Evolutionary conservation across 2,797 vertebrate genomes (phyloP), one percentile per base, ranked within the genome.

Genomic region (Hippocampus kuda): DNA sequence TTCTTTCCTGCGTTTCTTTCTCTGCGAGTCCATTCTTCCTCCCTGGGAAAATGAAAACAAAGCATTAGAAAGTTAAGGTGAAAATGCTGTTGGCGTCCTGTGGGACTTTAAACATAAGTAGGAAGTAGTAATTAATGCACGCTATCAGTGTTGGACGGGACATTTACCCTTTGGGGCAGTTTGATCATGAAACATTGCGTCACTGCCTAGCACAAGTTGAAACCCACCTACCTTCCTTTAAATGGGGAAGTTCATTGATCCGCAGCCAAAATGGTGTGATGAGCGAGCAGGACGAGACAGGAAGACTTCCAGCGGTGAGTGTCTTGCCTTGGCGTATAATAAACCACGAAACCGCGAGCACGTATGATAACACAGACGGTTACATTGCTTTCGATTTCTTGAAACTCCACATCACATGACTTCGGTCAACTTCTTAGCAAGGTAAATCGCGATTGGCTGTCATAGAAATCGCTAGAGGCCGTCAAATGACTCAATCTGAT

Each of bases 1-100:
- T 77, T 95, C 93, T 71, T 93, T 90, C 78, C 88, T 93, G 70
- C 97, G 92, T 80, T 92, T 95, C 85, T 91, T 90, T 79, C 94
- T 92, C 79, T 88, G 91, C 88, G 91, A 85, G 78, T 87, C 90
- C 92, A 92, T 87, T 62, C 41, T 81, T 64, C 64, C 8, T 70
- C 64, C 76, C 85, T 82, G 66, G 9, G 53, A 6, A 46, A 41
- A 72, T 22, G 61, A 18, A 20, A 51, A 61, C 12, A 56, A 22
- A 57, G 30, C 3, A n/a, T 12, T 6, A 48, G 24, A 60, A 4
- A n/a, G 22, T n/a, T 54, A 61, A 61, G 13, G 26, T 5, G 16
- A 16, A 60, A 51, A 51, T 51, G 20, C 49, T 20, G 6, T 51
- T 51, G 18, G 22, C 8, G 49, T 51, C 20, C 18, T 20, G 4